phyloP scores from a whole-genome alignment of 2,113 vertebrate genomes.

The Mirza zaza region DNA sequence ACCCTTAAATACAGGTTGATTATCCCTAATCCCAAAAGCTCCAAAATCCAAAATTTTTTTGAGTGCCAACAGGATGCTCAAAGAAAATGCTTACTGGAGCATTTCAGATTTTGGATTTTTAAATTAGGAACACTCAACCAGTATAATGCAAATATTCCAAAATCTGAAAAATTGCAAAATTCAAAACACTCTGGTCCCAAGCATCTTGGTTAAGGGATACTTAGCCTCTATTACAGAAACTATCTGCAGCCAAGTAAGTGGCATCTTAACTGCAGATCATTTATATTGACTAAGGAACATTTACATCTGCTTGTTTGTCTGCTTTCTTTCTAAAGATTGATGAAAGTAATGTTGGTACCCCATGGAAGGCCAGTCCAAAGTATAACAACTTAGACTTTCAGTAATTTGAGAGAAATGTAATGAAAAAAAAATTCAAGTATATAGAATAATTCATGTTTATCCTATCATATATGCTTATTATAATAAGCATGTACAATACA shows the following conservation, averaged over 20 bases:
- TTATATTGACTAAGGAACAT: constrained; percentile 43
- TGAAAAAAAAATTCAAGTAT: background rate
- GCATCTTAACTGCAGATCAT: constrained; percentile 11
- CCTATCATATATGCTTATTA: background rate
- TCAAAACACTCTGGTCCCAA: background rate
- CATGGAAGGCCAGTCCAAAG: background rate
- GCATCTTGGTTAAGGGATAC: background rate
- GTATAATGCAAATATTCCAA: background rate
- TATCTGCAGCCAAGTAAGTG: constrained; percentile 39
- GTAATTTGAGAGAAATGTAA: constrained; percentile 49
- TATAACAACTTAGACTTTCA: background rate
- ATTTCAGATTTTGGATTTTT: background rate
- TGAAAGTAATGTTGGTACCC: background rate
- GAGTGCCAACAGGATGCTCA: background rate
- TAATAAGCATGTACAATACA: background rate
- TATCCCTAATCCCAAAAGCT: background rate
- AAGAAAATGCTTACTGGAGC: background rate
- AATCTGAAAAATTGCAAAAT: background rate
- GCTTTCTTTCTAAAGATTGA: constrained; percentile 49
- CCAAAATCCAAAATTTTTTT: background rate
- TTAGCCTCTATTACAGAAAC: background rate
- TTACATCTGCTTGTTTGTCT: constrained; percentile 48
- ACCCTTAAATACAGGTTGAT: background rate
- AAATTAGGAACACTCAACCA: background rate
- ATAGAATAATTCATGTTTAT: constrained; percentile 27